These are phyloP conservation scores for Apogon talboti DNA, from an alignment of 2,797 vertebrate species.

Conservation along the genomic window DNA sequence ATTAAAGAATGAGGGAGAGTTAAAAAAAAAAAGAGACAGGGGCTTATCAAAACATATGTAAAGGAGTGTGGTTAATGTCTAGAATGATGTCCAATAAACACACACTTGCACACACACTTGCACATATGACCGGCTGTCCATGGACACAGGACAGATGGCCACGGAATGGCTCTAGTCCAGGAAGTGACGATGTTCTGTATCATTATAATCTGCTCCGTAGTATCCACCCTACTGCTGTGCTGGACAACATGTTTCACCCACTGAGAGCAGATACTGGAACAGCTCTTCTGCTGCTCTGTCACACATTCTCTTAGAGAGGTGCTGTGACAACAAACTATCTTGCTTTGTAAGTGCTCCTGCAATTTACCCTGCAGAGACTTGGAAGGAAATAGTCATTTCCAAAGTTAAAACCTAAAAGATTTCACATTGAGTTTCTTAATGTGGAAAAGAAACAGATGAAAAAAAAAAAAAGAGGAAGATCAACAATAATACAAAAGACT, in stretches of 20 bases:
- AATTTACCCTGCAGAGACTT: slow-evolving; percentile 22
- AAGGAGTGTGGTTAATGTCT: too few relatives aligned
- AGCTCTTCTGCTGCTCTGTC: slow-evolving; percentile 63
- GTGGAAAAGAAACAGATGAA: background rate
- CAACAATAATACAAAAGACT: slow-evolving; percentile 1
- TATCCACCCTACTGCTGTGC: slow-evolving; percentile 78
- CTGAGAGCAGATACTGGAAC: slow-evolving; percentile 75
- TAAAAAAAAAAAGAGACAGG: too few relatives aligned
- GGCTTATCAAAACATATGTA: too few relatives aligned
- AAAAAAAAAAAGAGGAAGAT: too few relatives aligned
- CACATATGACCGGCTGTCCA: slow-evolving; percentile 67
- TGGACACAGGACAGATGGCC: slow-evolving; percentile 84
- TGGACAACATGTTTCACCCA: slow-evolving; percentile 83
- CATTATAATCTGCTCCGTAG: slow-evolving; percentile 84
- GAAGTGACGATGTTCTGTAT: slow-evolving; percentile 79
- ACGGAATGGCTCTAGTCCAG: slow-evolving; percentile 78
- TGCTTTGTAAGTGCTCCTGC: slow-evolving; percentile 19
- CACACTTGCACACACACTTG: slow-evolving; percentile 18
- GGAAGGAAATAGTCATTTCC: background rate
- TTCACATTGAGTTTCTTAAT: slow-evolving; percentile 2
- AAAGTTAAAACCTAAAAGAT: background rate
- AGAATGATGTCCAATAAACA: too few relatives aligned
- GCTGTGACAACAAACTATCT: slow-evolving; percentile 45
- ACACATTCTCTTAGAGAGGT: slow-evolving; percentile 51
- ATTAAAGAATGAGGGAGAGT: too few relatives aligned